A percentile compares a stretch with the other conserved stretches of the same genome.
Conservation (phyloP, 2,888 invertebrate genomes). For the Pristionchus entomophagus region DNA sequence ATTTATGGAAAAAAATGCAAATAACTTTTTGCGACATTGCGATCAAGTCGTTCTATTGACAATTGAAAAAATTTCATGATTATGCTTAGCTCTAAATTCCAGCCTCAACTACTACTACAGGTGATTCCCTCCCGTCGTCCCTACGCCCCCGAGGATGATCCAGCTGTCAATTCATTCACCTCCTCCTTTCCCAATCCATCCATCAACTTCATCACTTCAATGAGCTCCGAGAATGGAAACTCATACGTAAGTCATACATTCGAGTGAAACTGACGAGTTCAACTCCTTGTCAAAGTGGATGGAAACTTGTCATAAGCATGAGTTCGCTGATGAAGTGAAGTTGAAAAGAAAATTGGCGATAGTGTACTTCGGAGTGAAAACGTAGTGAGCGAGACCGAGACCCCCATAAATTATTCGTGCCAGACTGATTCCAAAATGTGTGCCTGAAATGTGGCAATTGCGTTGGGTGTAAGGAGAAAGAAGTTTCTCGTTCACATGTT, state of each 20-base stretch:
- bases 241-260: conserved; percentile 19
- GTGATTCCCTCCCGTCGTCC: conserved; percentile 48
- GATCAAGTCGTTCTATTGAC: too few relatives aligned
- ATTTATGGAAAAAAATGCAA: too few relatives aligned
- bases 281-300: background rate
- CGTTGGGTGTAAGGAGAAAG: background rate
- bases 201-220: conserved; percentile 37
- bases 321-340: background rate
- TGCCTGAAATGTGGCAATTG: background rate
- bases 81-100: too few relatives aligned
- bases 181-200: conserved; percentile 32
- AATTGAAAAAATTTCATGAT: too few relatives aligned
- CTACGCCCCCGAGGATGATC: conserved; percentile 48
- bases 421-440: background rate
- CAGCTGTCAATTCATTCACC: conserved; percentile 26
- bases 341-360: background rate
- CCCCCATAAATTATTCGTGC: background rate
- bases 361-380: too few relatives aligned
- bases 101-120: conserved; percentile 18
- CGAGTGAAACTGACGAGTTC: background rate
- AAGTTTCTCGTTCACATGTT: background rate
- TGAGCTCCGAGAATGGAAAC: conserved; percentile 34
- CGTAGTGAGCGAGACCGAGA: too few relatives aligned
- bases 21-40: too few relatives aligned
- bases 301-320: background rate